Conservation (phyloP, 2,888 invertebrate species). For the Marasmarcha lunaedactyla region DNA sequence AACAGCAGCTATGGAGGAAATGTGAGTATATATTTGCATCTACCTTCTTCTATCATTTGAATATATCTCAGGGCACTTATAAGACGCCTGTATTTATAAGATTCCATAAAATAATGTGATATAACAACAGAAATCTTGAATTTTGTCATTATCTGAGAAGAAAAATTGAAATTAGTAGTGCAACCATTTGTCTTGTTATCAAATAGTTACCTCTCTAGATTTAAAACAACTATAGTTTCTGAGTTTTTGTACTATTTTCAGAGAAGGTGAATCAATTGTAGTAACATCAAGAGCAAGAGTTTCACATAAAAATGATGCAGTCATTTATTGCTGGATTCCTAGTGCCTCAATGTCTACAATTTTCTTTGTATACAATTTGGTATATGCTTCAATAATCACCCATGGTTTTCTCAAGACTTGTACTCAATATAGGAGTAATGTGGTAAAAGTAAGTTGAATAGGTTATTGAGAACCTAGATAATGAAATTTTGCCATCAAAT, state of each 20-base stretch:
- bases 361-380: slow-evolving; percentile 74
- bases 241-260: too few relatives aligned
- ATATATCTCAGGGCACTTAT: not conserved
- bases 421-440: slow-evolving; percentile 76
- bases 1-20: slow-evolving; percentile 56
- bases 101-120: too few relatives aligned
- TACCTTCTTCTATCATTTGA: too few relatives aligned
- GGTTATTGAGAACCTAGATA: too few relatives aligned
- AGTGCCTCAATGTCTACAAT: slow-evolving; percentile 72
- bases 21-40: slow-evolving; percentile 44
- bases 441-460: slow-evolving; percentile 69
- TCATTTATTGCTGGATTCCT: slow-evolving; percentile 79
- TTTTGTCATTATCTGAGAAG: too few relatives aligned
- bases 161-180: too few relatives aligned
- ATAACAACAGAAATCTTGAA: too few relatives aligned
- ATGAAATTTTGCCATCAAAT: too few relatives aligned
- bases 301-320: slow-evolving; percentile 65
- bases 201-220: too few relatives aligned
- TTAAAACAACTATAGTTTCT: too few relatives aligned
- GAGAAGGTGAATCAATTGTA: slow-evolving; percentile 76
- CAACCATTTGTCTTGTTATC: too few relatives aligned
- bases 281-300: slow-evolving; percentile 73
- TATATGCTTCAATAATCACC: slow-evolving; percentile 77
- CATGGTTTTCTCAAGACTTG: slow-evolving; percentile 84
- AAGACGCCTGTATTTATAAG: too few relatives aligned